These are phyloP conservation scores for Solenodon paradoxus DNA, from an alignment of 2,113 vertebrate species.

Conservation along the genomic window DNA sequence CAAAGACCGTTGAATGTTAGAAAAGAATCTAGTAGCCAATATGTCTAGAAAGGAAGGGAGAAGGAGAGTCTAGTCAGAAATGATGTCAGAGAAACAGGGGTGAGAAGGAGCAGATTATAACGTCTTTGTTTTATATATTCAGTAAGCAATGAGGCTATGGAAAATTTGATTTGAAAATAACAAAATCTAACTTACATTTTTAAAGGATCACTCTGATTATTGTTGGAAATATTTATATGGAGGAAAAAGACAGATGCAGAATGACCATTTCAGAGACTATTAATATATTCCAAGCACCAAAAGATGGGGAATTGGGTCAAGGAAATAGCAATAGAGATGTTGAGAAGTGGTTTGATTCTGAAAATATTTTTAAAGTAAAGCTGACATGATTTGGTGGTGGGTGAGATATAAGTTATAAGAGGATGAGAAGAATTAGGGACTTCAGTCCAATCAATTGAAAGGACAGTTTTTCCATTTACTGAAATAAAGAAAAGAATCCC, in stretches of 20 bases:
- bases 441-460: neutral
- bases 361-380: neutral
- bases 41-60: neutral
- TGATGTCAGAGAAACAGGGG: neutral
- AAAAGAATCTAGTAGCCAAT: neutral
- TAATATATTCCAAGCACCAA: neutral
- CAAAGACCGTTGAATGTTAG: neutral
- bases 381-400: neutral
- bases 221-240: neutral
- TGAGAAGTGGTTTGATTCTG: neutral
- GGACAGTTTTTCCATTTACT: neutral
- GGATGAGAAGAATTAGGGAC: neutral
- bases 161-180: neutral
- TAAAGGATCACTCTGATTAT: neutral
- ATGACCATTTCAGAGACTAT: neutral
- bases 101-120: neutral
- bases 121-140: neutral
- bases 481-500: neutral
- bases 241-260: neutral
- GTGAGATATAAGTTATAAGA: neutral
- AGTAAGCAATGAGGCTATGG: neutral
- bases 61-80: neutral
- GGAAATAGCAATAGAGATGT: neutral
- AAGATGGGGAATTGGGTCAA: neutral
- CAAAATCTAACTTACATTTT: conserved; percentile 8